These are phyloP conservation scores for Tenthredo scrophulariae DNA, from an alignment of 2,888 invertebrate species.

Conservation along the genomic window DNA sequence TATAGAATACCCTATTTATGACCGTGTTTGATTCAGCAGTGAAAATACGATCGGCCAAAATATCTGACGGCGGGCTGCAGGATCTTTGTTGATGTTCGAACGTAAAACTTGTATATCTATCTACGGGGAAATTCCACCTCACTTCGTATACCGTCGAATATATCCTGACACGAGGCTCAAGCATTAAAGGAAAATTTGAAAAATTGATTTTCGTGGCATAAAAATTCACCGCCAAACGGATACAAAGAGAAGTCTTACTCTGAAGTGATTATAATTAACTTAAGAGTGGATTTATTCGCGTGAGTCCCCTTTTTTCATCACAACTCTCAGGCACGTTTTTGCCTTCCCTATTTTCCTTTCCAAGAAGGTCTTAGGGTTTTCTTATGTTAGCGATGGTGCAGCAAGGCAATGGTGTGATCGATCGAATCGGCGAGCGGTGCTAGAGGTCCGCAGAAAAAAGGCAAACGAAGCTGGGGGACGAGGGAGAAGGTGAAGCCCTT, in stretches of 20 bases:
- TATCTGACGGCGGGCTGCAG: conserved; percentile 14
- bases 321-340: conserved; percentile 7
- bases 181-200: neutral
- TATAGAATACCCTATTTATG: conserved; percentile 21
- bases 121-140: neutral
- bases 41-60: conserved; percentile 34
- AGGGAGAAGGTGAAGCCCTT: conserved; percentile 16
- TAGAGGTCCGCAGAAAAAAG: conserved; percentile 19
- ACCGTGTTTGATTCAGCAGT: conserved; percentile 40
- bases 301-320: neutral
- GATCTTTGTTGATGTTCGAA: conserved; percentile 42
- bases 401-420: conserved; percentile 48
- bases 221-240: neutral
- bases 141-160: neutral
- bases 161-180: neutral
- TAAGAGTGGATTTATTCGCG: conserved; percentile 36
- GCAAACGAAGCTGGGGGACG: neutral
- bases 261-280: conserved; percentile 46
- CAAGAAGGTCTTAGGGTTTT: conserved; percentile 55
- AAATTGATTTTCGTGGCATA: neutral
- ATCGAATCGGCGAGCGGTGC: conserved; percentile 35
- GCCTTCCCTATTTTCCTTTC: conserved; percentile 18
- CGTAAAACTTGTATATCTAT: conserved; percentile 26
- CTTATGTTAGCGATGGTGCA: conserved; percentile 30
- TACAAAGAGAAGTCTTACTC: conserved; percentile 1